Evolutionary conservation across 2,888 invertebrate genomes (phyloP).

Genomic region (Girardia tigrina): DNA sequence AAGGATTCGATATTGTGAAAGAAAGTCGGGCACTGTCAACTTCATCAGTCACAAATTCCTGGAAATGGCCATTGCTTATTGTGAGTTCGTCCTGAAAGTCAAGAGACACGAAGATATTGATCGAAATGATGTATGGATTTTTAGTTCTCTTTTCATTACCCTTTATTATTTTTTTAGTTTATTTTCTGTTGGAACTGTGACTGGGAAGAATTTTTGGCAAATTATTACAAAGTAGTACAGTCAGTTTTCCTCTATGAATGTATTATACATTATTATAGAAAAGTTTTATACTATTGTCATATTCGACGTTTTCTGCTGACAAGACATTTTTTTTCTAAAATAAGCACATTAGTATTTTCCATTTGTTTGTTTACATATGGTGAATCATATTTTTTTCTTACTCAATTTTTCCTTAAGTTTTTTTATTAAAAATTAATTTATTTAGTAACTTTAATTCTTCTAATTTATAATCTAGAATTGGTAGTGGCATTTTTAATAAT

Average conservation of each 20-base stretch:
- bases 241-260: conserved; percentile 43
- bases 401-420: too few species aligned
- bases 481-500: too few species aligned
- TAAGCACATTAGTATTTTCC: too few species aligned
- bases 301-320: too few species aligned
- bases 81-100: conserved; percentile 61
- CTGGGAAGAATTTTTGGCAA: conserved; percentile 71
- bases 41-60: conserved; percentile 47
- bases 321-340: too few species aligned
- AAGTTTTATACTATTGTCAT: too few species aligned
- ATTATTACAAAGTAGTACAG: conserved; percentile 59
- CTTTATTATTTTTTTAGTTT: background rate
- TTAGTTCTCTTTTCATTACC: conserved; percentile 43
- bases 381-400: too few species aligned
- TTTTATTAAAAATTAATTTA: too few species aligned
- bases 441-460: too few species aligned
- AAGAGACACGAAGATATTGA: conserved; percentile 61
- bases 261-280: background rate
- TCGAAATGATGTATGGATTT: conserved; percentile 42
- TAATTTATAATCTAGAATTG: too few species aligned
- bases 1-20: conserved; percentile 33
- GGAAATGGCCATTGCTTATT: conserved; percentile 67
- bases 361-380: too few species aligned
- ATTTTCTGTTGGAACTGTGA: conserved; percentile 44
- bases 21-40: background rate